phyloP scores from a whole-genome alignment of 2,113 vertebrate species.

The Ramphastos sulfuratus region DNA sequence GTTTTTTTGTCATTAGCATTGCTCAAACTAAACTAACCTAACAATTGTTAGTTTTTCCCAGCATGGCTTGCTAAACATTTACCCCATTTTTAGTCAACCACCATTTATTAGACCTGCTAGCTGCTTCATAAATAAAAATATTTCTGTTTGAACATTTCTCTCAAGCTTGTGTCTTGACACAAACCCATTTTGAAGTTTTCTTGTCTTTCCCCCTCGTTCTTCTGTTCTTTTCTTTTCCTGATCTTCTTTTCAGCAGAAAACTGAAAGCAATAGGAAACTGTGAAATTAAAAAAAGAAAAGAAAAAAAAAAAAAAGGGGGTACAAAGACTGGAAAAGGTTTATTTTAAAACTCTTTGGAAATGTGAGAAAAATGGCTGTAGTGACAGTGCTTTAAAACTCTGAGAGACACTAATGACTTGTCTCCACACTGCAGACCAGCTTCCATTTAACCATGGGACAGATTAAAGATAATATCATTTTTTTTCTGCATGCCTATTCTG shows the following conservation, averaged over 20 bases:
- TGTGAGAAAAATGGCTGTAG: background rate
- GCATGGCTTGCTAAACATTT: background rate
- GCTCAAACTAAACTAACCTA: background rate
- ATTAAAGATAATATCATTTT: background rate
- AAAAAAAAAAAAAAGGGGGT: background rate
- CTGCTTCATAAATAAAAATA: slow-evolving; percentile 9
- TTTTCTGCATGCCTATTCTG: background rate
- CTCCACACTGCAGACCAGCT: background rate
- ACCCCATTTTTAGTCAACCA: background rate
- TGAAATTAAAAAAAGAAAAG: background rate
- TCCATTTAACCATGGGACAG: background rate
- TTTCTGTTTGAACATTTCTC: background rate
- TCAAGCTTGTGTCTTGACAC: background rate
- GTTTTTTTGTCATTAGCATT: background rate
- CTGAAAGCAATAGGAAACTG: background rate
- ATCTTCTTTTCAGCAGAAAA: background rate
- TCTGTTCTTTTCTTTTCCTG: background rate
- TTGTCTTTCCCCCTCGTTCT: background rate
- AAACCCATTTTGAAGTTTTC: background rate
- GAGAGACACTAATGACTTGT: background rate
- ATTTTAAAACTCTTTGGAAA: background rate
- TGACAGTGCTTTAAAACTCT: background rate
- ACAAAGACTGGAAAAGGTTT: background rate
- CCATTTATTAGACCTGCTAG: background rate
- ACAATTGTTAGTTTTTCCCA: background rate